Base-by-base conservation (phyloP, 2,888 invertebrate genomes). In the Gymnosoma rotundatum region DNA sequence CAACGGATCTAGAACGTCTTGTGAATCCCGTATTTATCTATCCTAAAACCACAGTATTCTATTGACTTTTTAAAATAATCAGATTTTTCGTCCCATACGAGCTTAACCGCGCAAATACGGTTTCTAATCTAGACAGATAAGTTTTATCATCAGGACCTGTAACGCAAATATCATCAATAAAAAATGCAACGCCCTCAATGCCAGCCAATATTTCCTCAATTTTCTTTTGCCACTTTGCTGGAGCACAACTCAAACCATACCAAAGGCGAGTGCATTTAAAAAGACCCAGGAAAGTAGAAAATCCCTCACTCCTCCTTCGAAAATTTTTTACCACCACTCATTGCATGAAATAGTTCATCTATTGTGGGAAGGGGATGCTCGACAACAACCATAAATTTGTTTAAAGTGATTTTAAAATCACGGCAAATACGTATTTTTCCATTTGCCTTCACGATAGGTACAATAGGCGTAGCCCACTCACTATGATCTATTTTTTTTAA, bases 181-280 rank as follows among this genome's bases (percentile, higher is more conserved):
- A 61, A 42, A 61, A 5, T 10, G 42, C 38, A 18, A 42, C 61
- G 4, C 61, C 61, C 5, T 38, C 38, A 38, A 61, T 61, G 14
- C 61, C 61, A 6, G 42, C 10, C 20, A 61, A 61, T 14, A 61
- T 61, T 61, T 61, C 38, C 20, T 61, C 42, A 10, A 61, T 61
- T 12, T 61, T 42, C 38, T 20, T 18, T 42, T 61, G 38, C 61
- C 38, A 61, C 14, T 42, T 61, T 12, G 61, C 61, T 61, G 42
- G 61, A 14, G 61, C 61, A 61, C 42, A 38, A 42, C 38, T 42
- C 2, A 42, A 42, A 14, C n/a, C 50, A n/a, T 50, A 50, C 50
- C 18, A 50, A 50, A 50, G 50, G 9, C 50, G 50, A 7, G 50
- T 61, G 42, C 20, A 42, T 61, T 42, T 18, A 20, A 42, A 42